Evolutionary conservation across 23 tunicate genomes (phyloP).

Genomic region (Halocynthia aurantium): DNA sequence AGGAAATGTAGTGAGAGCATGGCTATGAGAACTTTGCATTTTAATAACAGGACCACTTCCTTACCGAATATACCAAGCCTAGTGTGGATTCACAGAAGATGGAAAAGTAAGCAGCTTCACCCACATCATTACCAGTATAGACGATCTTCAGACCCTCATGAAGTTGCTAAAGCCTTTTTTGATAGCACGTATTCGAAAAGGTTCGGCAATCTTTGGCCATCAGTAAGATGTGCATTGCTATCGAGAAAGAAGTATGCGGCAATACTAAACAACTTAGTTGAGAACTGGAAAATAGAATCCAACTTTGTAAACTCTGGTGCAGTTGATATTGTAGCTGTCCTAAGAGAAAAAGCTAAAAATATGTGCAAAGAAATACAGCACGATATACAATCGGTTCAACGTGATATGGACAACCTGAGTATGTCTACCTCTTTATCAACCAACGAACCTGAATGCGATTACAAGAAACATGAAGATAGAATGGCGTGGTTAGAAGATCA

Average conservation of each 20-base stretch:
- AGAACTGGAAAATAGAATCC: slow-evolving; percentile 18
- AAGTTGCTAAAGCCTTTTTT: slow-evolving; percentile 80
- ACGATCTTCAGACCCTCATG: slow-evolving; percentile 36
- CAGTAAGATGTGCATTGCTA: slow-evolving; percentile 84
- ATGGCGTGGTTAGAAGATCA: slow-evolving; percentile 4
- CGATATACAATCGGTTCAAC: not conserved
- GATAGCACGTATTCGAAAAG: slow-evolving; percentile 39
- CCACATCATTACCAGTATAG: slow-evolving; percentile 20
- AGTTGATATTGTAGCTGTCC: slow-evolving; percentile 28
- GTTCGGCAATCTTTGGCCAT: slow-evolving; percentile 51
- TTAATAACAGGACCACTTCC: no score
- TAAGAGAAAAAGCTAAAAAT: slow-evolving; percentile 24
- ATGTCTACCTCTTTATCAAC: not conserved
- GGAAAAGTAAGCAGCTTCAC: not conserved
- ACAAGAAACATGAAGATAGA: not conserved
- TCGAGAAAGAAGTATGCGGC: slow-evolving; percentile 72
- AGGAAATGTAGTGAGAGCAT: no score
- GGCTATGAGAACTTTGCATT: no score
- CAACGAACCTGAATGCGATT: not conserved
- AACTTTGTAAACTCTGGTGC: slow-evolving; percentile 38
- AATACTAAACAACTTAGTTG: slow-evolving; percentile 34
- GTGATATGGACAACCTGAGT: not conserved
- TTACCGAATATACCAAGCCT: no score
- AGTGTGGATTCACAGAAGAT: no score
- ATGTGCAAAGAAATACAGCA: slow-evolving; percentile 1